Evolutionary conservation across 2,888 invertebrate genomes (phyloP).

Genomic region (Drosophila diplacantha): DNA sequence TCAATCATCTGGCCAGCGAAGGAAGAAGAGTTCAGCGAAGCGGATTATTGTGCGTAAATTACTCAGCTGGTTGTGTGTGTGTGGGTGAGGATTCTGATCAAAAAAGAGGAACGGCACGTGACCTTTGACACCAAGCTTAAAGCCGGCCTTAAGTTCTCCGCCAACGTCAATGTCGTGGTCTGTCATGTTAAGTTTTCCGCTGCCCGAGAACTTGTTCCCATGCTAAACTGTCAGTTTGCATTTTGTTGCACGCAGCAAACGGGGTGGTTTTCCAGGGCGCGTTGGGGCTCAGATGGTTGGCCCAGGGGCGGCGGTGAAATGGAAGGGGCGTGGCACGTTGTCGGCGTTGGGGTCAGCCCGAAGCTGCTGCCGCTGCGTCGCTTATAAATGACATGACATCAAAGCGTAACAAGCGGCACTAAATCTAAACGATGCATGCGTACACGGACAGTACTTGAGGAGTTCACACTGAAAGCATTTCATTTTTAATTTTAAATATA

Average conservation of each 20-base stretch:
- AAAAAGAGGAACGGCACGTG: constrained; percentile 38
- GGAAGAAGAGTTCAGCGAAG: constrained; percentile 66
- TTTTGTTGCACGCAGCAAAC: constrained; percentile 49
- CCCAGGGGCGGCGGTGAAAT: constrained; percentile 3
- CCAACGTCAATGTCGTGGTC: constrained; percentile 54
- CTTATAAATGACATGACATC: constrained; percentile 69
- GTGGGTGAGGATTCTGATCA: constrained; percentile 3
- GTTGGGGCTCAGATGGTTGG: background rate
- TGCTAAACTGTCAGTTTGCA: constrained; percentile 70
- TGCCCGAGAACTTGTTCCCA: constrained; percentile 49
- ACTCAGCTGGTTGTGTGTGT: constrained; percentile 50
- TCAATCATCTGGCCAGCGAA: constrained; percentile 62
- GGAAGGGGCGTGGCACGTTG: constrained; percentile 12
- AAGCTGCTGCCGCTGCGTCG: constrained; percentile 38
- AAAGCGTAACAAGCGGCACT: constrained; percentile 74
- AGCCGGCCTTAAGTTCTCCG: constrained; percentile 61
- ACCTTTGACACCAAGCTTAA: constrained; percentile 57
- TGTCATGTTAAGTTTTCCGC: constrained; percentile 63
- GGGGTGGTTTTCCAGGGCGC: background rate
- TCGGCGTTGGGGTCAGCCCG: constrained; percentile 33
- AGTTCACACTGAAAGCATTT: constrained; percentile 1
- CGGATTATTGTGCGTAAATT: constrained; percentile 74
- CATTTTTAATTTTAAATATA: background rate
- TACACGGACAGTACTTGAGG: constrained; percentile 12
- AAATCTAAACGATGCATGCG: constrained; percentile 69